Evolutionary conservation across 2,797 vertebrate species (phyloP).

Genomic region (Merluccius polli): DNA sequence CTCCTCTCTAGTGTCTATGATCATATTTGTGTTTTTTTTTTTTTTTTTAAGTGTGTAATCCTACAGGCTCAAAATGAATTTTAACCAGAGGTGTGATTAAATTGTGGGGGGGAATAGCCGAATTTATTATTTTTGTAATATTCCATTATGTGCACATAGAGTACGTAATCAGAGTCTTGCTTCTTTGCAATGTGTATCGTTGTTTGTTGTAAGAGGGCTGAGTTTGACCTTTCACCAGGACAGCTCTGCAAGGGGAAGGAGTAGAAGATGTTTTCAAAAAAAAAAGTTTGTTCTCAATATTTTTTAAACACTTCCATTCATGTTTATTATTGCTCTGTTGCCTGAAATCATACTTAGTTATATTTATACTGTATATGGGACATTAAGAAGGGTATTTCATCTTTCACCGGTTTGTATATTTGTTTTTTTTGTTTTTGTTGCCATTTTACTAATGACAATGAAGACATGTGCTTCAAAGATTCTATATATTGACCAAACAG

Average conservation of each 20-base stretch:
- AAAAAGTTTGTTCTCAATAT: slow-evolving; percentile 56
- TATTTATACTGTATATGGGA: slow-evolving; percentile 86
- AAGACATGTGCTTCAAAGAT: slow-evolving; percentile 69
- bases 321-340: slow-evolving; percentile 65
- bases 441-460: slow-evolving; percentile 72
- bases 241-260: slow-evolving; percentile 63
- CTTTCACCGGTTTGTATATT: slow-evolving; percentile 86
- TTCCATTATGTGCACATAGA: slow-evolving; percentile 43
- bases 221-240: slow-evolving; percentile 42
- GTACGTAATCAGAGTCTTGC: slow-evolving; percentile 41
- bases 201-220: slow-evolving; percentile 27
- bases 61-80: slow-evolving; percentile 45
- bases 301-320: slow-evolving; percentile 69
- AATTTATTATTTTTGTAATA: slow-evolving; percentile 22
- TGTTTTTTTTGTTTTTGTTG: slow-evolving; percentile 57
- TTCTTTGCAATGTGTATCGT: slow-evolving; percentile 34
- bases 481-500: slow-evolving; percentile 66
- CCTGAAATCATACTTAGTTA: slow-evolving; percentile 74
- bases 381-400: slow-evolving; percentile 80
- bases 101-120: slow-evolving; percentile 40
- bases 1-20: slow-evolving; percentile 40
- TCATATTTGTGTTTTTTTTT: slow-evolving; percentile 40
- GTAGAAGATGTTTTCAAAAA: slow-evolving; percentile 37
- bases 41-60: slow-evolving; percentile 36
- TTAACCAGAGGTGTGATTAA: slow-evolving; percentile 40